Percentiles rank a stretch among this genome's conserved stretches.
Conservation (phyloP, 2,797 vertebrate species). For the Sciurus carolinensis region DNA sequence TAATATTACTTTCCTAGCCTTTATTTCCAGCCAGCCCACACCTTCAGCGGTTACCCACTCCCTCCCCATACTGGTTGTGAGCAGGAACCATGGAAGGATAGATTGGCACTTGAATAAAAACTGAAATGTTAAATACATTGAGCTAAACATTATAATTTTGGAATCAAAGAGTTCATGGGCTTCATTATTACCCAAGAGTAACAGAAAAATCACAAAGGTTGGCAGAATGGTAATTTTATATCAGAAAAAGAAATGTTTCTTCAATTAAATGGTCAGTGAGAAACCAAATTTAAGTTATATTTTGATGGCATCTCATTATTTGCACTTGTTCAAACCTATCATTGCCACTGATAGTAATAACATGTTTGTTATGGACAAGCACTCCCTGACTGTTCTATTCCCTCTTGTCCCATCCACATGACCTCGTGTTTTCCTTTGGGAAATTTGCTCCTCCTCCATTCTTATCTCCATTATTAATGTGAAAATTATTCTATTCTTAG, state of each 20-base stretch:
- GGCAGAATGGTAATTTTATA: background rate
- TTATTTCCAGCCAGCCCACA: too few species aligned
- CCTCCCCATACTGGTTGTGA: too few species aligned
- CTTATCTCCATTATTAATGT: background rate
- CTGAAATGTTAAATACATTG: background rate
- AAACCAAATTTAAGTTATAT: background rate
- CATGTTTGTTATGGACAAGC: background rate
- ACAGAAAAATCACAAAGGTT: background rate
- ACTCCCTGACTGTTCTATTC: background rate
- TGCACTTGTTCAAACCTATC: background rate
- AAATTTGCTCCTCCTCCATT: background rate
- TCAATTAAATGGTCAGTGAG: background rate
- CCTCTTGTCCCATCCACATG: background rate
- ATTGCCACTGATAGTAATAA: background rate
- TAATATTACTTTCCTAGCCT: too few species aligned
- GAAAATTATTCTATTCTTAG: background rate
- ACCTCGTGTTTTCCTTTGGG: background rate
- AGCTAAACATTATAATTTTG: background rate
- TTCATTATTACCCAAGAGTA: background rate
- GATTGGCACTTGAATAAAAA: background rate
- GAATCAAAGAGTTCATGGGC: background rate
- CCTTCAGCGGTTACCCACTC: too few species aligned
- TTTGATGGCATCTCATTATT: background rate
- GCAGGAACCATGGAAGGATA: background rate
- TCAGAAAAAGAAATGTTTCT: background rate